phyloP scores from a whole-genome alignment of 2,888 invertebrate genomes.

The Coremacera marginata region DNA sequence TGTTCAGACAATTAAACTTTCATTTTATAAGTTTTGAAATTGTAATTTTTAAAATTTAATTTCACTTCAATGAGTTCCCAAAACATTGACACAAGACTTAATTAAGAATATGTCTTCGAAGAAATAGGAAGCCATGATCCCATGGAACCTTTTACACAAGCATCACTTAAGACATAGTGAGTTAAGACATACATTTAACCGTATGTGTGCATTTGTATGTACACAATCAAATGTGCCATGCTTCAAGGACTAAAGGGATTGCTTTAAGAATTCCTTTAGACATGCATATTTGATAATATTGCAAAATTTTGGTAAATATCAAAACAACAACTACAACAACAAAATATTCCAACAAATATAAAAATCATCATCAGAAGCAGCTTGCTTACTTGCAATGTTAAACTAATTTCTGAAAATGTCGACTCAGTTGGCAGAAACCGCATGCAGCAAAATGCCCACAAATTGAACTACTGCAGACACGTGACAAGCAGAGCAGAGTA shows the following conservation, averaged over 20 bases:
- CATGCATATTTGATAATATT: slow-evolving; percentile 29
- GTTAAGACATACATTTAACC: neutral
- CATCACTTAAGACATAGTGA: neutral
- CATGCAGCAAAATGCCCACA: slow-evolving; percentile 33
- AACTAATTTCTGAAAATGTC: slow-evolving; percentile 27
- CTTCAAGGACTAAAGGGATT: neutral
- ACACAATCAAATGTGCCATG: neutral
- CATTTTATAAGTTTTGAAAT: slow-evolving; percentile 15
- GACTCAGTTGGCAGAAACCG: slow-evolving; percentile 24
- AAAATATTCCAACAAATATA: neutral
- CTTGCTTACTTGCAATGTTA: neutral
- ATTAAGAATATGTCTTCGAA: slow-evolving; percentile 16
- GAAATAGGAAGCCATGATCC: neutral
- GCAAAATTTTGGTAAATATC: slow-evolving; percentile 19
- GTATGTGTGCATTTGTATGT: neutral
- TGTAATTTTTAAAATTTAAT: slow-evolving; percentile 12
- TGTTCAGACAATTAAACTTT: neutral
- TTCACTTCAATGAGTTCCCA: neutral
- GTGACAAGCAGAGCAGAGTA: slow-evolving; percentile 14
- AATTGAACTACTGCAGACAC: slow-evolving; percentile 30
- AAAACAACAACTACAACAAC: neutral
- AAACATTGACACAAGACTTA: slow-evolving; percentile 15
- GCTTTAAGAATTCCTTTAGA: neutral
- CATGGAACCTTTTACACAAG: neutral
- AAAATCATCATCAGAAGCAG: neutral